Percentiles rank a stretch among this genome's conserved stretches.
These are phyloP conservation scores for Amphipoea oculea DNA, from an alignment of 2,888 invertebrate genomes.

Conservation along the genomic window DNA sequence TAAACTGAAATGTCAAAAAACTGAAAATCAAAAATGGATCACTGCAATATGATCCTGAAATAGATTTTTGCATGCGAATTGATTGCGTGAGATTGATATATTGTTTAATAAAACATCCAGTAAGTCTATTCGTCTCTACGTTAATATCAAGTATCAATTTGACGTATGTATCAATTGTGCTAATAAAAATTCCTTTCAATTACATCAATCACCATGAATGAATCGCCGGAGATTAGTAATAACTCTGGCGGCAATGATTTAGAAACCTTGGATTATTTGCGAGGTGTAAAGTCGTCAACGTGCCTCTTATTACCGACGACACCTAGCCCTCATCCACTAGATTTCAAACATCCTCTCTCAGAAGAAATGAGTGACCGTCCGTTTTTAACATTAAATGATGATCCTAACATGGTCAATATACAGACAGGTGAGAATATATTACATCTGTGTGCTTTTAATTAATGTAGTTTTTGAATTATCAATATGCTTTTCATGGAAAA, in stretches of 20 bases:
- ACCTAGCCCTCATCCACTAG: slow-evolving; percentile 91
- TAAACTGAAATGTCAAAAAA: slow-evolving; percentile 22
- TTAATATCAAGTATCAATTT: slow-evolving; percentile 24
- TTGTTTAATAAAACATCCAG: slow-evolving; percentile 10
- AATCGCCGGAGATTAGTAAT: slow-evolving; percentile 78
- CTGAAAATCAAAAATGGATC: slow-evolving; percentile 25
- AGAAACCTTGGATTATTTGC: slow-evolving; percentile 85
- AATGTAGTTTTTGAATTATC: not conserved
- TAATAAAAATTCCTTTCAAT: slow-evolving; percentile 49
- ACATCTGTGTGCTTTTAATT: not conserved
- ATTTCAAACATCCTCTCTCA: slow-evolving; percentile 91
- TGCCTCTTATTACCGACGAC: slow-evolving; percentile 91
- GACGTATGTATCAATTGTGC: slow-evolving; percentile 35
- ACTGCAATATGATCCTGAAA: slow-evolving; percentile 43
- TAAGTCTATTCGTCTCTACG: slow-evolving; percentile 29
- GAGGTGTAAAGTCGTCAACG: slow-evolving; percentile 92
- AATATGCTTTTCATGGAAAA: not conserved
- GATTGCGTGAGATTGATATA: not conserved
- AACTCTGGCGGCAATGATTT: slow-evolving; percentile 77
- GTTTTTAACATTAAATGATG: slow-evolving; percentile 82
- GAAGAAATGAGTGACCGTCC: slow-evolving; percentile 88
- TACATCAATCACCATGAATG: slow-evolving; percentile 76
- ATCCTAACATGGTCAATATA: slow-evolving; percentile 78
- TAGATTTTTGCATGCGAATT: slow-evolving; percentile 28
- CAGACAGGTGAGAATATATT: slow-evolving; percentile 78